Evolutionary conservation across 2,888 invertebrate genomes (phyloP).

Genomic region (Phaonia tiefii): DNA sequence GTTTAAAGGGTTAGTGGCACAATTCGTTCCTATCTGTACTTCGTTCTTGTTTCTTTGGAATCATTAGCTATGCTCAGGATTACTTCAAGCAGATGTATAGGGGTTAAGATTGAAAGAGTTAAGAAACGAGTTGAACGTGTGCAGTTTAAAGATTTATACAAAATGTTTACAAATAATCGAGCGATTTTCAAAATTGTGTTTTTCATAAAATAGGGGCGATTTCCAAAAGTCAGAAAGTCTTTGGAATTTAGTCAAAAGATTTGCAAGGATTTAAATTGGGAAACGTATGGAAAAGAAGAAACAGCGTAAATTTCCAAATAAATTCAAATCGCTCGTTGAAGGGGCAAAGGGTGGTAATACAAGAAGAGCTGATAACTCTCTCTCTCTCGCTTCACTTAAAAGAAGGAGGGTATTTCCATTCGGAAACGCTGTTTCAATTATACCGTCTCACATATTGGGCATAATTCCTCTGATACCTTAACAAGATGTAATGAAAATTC

Average conservation of each 20-base stretch:
- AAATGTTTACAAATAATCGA: constrained; percentile 47
- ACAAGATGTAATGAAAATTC: no score
- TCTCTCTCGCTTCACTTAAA: no score
- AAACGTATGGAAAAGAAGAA: no score
- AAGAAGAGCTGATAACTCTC: no score
- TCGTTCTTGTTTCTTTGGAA: constrained; percentile 41
- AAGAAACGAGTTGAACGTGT: constrained; percentile 40
- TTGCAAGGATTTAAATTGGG: constrained; percentile 1
- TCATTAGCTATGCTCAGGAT: constrained; percentile 42
- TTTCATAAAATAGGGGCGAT: constrained; percentile 26
- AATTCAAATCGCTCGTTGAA: no score
- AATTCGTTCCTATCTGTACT: neutral
- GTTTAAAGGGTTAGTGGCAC: constrained; percentile 59
- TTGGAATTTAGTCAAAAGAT: constrained; percentile 15
- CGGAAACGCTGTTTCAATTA: no score
- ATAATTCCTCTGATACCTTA: no score
- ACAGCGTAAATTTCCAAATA: no score
- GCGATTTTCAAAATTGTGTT: constrained; percentile 7
- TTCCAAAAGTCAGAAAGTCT: constrained; percentile 58
- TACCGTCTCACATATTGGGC: no score
- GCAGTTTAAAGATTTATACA: constrained; percentile 6
- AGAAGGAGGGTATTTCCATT: no score
- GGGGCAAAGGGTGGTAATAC: no score
- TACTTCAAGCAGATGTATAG: constrained; percentile 42
- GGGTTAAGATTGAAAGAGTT: neutral